Conservation (phyloP, 1,140 invertebrate species). For the Lepidurus packardi region DNA sequence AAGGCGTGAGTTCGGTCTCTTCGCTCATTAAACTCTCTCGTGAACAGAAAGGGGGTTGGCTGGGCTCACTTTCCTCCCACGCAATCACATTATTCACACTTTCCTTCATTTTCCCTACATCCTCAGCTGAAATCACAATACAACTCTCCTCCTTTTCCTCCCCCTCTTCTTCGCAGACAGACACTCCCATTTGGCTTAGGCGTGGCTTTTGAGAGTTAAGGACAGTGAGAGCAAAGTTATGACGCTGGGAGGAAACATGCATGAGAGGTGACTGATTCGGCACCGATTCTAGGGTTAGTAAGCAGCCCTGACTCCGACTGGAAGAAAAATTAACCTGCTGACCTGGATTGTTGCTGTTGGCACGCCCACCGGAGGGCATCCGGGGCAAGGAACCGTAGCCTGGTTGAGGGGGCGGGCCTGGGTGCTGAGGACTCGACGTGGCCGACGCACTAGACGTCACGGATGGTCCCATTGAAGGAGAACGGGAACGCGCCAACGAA, state of each 20-base stretch:
- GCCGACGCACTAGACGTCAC: constrained; percentile 30
- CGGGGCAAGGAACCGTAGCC: constrained; percentile 28
- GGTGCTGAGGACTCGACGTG: constrained; percentile 31
- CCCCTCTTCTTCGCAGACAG: background rate
- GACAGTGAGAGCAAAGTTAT: background rate
- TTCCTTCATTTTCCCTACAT: background rate
- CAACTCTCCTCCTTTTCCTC: background rate
- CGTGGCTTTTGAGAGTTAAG: background rate
- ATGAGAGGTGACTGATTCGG: background rate
- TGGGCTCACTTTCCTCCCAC: background rate
- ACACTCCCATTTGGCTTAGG: background rate
- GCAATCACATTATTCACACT: background rate
- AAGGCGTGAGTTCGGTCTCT: background rate
- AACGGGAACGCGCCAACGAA: background rate
- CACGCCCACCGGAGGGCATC: constrained; percentile 26
- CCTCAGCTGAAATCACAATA: background rate
- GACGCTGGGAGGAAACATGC: background rate
- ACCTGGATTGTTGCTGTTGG: constrained; percentile 2
- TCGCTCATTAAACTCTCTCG: background rate
- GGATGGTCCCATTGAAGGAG: constrained; percentile 25
- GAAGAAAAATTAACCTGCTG: background rate
- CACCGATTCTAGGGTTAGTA: constrained; percentile 10
- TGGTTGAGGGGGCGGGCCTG: constrained; percentile 18
- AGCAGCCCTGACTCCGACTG: constrained; percentile 2
- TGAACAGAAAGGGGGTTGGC: background rate